phyloP scores from a whole-genome alignment of 2,797 vertebrate species.

The Phoebastria nigripes region DNA sequence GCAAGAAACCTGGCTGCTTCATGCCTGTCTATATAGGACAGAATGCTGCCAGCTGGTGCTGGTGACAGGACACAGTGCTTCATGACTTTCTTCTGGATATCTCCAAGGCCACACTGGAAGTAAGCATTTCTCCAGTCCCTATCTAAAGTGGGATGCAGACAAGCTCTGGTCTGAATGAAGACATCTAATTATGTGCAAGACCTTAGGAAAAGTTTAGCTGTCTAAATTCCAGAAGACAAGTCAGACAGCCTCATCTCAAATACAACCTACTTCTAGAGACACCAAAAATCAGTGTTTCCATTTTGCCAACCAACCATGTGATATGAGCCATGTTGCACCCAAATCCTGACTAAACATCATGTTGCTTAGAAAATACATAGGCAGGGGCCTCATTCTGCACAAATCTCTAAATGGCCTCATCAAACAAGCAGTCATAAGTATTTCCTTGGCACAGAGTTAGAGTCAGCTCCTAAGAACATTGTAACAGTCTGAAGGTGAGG shows the following conservation, averaged over 20 bases:
- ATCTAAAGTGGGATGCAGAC: neutral
- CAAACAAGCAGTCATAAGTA: neutral
- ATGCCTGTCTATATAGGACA: neutral
- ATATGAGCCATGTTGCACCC: neutral
- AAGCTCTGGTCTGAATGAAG: neutral
- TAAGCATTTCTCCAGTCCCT: neutral
- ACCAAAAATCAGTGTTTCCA: neutral
- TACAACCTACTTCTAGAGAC: neutral
- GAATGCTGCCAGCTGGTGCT: neutral
- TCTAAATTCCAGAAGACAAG: neutral
- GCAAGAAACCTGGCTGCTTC: neutral
- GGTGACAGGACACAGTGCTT: neutral
- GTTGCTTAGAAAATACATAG: neutral
- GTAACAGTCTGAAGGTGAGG: neutral
- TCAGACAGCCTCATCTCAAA: neutral
- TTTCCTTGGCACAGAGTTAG: neutral
- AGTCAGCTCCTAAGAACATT: neutral
- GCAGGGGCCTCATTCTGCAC: neutral
- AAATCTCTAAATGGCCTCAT: neutral
- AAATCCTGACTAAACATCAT: neutral
- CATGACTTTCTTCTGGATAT: neutral
- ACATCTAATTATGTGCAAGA: neutral
- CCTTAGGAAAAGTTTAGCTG: neutral
- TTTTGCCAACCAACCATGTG: neutral
- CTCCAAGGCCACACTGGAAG: neutral